Conservation (phyloP, 2,797 vertebrate genomes). For the Neosilurus hyrtlii region DNA sequence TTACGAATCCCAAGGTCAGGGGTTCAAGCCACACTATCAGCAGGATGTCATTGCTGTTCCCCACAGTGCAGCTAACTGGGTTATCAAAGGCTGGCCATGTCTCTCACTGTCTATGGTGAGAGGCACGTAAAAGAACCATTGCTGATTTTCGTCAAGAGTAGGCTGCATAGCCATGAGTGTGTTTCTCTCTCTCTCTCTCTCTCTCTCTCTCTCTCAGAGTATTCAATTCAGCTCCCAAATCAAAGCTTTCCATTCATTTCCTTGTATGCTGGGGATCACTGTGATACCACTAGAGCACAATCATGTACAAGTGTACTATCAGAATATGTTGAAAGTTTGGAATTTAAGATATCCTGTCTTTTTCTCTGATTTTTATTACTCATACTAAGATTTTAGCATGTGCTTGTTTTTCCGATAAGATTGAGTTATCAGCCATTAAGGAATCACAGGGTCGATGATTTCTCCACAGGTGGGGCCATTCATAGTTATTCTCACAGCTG, state of each 20-base stretch:
- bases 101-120: no score
- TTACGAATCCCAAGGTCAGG: no score
- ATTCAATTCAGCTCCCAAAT: background rate
- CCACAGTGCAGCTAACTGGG: no score
- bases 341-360: background rate
- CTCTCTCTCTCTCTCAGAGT: background rate
- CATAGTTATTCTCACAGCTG: background rate
- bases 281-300: background rate
- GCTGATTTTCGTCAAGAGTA: no score
- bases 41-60: no score
- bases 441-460: background rate
- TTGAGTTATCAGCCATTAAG: background rate
- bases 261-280: background rate
- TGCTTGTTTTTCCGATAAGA: background rate
- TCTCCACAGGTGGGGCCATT: background rate
- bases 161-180: no score
- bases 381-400: background rate
- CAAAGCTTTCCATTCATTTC: background rate
- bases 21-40: no score
- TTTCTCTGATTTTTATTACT: background rate
- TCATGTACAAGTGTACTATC: background rate
- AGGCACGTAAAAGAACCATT: no score
- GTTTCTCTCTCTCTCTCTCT: no score
- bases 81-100: no score
- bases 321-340: background rate